phyloP scores from a whole-genome alignment of 2,113 vertebrate species.

The Ictalurus furcatus region DNA sequence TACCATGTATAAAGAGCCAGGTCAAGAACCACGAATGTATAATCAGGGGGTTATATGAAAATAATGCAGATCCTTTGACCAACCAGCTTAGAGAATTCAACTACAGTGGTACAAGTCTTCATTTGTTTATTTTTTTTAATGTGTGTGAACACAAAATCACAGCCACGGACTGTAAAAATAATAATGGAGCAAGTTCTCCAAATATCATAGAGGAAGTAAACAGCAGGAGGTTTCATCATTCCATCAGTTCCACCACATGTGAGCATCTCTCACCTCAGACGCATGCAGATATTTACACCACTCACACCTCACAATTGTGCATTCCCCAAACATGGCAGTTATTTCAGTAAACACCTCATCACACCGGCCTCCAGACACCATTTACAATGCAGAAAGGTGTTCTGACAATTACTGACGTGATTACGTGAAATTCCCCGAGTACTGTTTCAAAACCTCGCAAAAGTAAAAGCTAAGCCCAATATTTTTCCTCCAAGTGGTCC shows the following conservation, averaged over 20 bases:
- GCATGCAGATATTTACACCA: slow-evolving; percentile 65
- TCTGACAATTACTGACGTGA: neutral
- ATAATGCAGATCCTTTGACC: no score
- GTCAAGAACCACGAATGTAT: neutral
- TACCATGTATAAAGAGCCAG: neutral
- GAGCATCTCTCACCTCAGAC: slow-evolving; percentile 60
- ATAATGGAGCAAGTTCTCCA: neutral
- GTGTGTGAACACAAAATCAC: neutral
- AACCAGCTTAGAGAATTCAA: no score
- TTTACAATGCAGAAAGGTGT: neutral
- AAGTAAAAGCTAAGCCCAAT: neutral
- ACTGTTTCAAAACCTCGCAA: neutral
- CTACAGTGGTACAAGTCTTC: no score
- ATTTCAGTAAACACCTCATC: slow-evolving; percentile 33
- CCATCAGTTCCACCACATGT: slow-evolving; percentile 30
- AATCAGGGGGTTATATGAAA: neutral
- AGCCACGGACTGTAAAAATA: neutral
- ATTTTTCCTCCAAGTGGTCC: neutral
- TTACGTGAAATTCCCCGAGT: neutral
- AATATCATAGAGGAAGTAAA: neutral
- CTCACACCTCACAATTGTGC: slow-evolving; percentile 32
- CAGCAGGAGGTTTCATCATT: neutral
- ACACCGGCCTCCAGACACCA: slow-evolving; percentile 19
- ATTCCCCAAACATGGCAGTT: slow-evolving; percentile 46
- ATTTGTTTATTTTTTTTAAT: no score